phyloP scores from a whole-genome alignment of 2,113 vertebrate species.

The Vireo altiloquus region DNA sequence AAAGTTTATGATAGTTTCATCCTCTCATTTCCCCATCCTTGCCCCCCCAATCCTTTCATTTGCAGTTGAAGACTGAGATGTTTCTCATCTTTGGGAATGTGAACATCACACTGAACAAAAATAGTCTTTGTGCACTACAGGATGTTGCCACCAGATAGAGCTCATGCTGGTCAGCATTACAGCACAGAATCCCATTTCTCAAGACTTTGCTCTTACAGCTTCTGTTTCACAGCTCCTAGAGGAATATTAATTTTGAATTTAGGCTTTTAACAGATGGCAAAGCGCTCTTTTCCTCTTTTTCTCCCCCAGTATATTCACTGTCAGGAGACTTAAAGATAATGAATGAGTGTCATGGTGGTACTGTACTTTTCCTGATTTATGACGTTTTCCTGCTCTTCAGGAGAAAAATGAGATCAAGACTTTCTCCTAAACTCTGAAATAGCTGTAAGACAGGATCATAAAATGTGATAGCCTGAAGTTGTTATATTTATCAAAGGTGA shows the following conservation, averaged over 20 bases:
- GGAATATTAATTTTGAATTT: neutral
- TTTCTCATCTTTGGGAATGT: neutral
- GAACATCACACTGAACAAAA: neutral
- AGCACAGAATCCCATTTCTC: neutral
- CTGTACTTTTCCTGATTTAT: neutral
- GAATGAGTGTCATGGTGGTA: neutral
- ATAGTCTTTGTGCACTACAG: neutral
- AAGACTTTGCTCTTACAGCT: neutral
- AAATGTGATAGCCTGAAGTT: neutral
- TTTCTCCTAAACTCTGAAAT: neutral
- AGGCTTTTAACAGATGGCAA: neutral
- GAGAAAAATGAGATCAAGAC: neutral
- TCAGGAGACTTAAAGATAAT: neutral
- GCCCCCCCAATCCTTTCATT: neutral
- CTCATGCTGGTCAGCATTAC: neutral
- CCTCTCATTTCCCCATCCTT: neutral
- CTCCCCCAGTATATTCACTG: neutral
- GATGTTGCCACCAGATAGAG: slow-evolving; percentile 27
- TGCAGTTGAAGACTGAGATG: neutral
- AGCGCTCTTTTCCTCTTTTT: neutral
- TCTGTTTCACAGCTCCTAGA: neutral
- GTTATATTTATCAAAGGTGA: neutral
- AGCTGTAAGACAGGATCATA: neutral
- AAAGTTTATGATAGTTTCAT: neutral
- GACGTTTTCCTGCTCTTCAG: neutral